Base-by-base conservation (phyloP, 1,140 invertebrate species). In the Uloborus diversus region DNA sequence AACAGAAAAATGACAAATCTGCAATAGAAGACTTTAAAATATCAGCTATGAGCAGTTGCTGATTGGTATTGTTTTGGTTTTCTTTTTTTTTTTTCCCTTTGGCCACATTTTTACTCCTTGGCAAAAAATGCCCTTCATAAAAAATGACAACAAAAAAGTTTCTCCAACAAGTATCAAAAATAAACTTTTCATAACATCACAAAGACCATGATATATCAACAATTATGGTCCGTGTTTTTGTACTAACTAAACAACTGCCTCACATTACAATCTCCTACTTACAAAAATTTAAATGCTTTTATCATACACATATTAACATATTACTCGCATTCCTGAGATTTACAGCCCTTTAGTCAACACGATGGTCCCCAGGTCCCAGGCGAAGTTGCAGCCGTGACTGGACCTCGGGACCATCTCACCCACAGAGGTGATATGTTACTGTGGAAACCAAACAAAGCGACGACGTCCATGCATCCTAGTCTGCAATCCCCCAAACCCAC, bases 111-210 rank as follows among this genome's bases (percentile, higher is more conserved):
- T 75, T 75, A 75, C 76, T 79, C 76, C 70, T 81, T 70, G 79
- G 69, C 69, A 75, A 75, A 75, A 75, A 81, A 70, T 75, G 79
- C 79, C 69, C 61, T n/a, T 75, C 66, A 80, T 71, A 80, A 81
- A 85, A 86, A 86, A 83, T 83, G 81, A 82, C 84, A 85, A 85
- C 83, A 85, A 86, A 87, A 87, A 86, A 85, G 85, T 86, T 86
- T 84, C 85, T 84, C 86, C 86, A 88, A 88, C 87, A 88, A 87
- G 87, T 88, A 88, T 88, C 87, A 88, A 88, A 88, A 88, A 88
- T 88, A 88, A 88, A 87, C 86, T 88, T 86, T 85, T 82, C 84
- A 85, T 85, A 85, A 85, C 84, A 84, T 85, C 84, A 87, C 86
- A 87, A 86, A 86, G 85, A 86, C 85, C 85, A 85, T 84, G 83